A percentile compares a stretch with the other conserved stretches of the same genome.
These are phyloP conservation scores for Geococcyx californianus DNA, from an alignment of 2,113 vertebrate genomes.

Conservation along the genomic window DNA sequence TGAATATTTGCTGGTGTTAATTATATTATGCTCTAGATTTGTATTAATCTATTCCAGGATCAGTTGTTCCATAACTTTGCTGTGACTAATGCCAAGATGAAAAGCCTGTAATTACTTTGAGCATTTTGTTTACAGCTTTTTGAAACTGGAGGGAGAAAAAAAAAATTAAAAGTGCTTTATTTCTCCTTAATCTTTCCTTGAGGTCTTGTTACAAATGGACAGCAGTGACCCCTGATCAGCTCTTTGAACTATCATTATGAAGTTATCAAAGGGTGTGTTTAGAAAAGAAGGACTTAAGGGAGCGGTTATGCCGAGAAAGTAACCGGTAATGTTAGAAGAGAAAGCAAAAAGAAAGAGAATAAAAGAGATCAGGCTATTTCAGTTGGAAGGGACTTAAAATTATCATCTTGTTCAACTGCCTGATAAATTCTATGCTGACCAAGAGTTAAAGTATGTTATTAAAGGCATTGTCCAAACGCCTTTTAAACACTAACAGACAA, in stretches of 20 bases:
- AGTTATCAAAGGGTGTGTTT: background rate
- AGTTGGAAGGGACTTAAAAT: accelerated
- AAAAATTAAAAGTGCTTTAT: background rate
- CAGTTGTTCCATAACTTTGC: background rate
- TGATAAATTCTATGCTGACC: background rate
- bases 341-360: background rate
- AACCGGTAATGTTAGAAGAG: background rate
- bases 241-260: background rate
- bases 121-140: background rate
- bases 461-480: background rate
- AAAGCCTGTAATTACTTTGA: background rate
- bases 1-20: background rate
- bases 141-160: background rate
- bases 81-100: background rate
- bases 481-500: background rate
- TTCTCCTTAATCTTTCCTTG: background rate
- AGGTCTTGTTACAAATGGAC: background rate
- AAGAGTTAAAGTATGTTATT: background rate
- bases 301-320: background rate
- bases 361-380: background rate
- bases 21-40: background rate
- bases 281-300: background rate
- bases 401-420: background rate
- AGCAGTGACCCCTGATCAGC: background rate
- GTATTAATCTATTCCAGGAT: background rate